These are phyloP conservation scores for Pteruthius melanotis DNA, from an alignment of 2,113 vertebrate genomes.

Conservation along the genomic window DNA sequence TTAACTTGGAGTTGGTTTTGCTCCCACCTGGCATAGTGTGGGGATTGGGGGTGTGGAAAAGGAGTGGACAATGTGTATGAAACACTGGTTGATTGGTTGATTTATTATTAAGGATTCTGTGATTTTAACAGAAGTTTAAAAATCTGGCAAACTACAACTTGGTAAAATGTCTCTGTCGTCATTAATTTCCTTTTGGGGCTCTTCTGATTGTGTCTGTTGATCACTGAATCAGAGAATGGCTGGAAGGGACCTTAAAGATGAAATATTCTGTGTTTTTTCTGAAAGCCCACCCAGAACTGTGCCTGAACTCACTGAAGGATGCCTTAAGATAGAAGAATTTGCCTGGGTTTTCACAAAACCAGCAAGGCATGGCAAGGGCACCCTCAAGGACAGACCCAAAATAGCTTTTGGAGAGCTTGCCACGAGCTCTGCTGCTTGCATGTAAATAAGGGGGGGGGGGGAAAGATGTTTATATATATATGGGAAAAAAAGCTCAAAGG, in stretches of 20 bases:
- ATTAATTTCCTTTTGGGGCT: neutral
- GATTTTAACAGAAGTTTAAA: rapidly evolving
- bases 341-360: neutral
- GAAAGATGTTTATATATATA: neutral
- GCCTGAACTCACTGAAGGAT: neutral
- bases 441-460: neutral
- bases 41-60: neutral
- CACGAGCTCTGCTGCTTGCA: neutral
- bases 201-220: neutral
- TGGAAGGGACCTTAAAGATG: neutral
- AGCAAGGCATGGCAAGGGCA: neutral
- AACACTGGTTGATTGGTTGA: neutral
- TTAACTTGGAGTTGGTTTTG: neutral
- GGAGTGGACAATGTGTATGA: neutral
- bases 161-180: neutral
- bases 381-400: neutral
- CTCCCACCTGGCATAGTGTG: neutral
- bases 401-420: neutral
- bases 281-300: neutral
- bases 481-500: neutral
- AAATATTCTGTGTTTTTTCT: neutral
- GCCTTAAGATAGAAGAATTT: neutral
- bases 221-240: neutral
- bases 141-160: neutral
- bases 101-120: neutral